Conservation (phyloP, 2,797 vertebrate genomes). For the Smutsia gigantea region DNA sequence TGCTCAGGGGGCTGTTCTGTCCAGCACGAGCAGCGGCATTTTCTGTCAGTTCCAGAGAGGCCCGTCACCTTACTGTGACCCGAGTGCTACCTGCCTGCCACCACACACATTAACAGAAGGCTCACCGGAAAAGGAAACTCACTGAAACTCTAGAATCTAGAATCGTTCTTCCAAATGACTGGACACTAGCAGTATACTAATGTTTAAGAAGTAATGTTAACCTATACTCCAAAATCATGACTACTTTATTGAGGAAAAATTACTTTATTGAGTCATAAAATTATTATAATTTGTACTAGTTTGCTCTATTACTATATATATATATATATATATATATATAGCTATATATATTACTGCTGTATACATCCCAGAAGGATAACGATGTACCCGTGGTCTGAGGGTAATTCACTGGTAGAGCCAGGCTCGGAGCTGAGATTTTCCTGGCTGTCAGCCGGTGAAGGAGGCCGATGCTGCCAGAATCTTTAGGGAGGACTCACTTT, state of each 20-base stretch:
- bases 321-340: too few species aligned
- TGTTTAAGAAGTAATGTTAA: neutral
- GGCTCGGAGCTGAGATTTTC: neutral
- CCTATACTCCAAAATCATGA: neutral
- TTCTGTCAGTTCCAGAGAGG: neutral
- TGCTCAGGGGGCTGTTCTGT: neutral
- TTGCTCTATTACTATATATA: neutral
- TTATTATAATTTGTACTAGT: neutral
- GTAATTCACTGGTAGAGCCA: neutral
- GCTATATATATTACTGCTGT: too few species aligned
- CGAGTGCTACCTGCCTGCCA: neutral
- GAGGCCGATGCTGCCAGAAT: neutral
- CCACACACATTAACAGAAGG: neutral
- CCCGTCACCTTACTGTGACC: neutral
- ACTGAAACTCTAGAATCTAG: neutral
- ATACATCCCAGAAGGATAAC: neutral
- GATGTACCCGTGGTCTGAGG: neutral
- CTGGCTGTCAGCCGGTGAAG: neutral
- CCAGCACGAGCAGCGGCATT: neutral
- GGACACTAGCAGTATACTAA: neutral
- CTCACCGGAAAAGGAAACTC: neutral
- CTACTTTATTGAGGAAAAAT: conserved; percentile 38
- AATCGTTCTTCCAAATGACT: neutral
- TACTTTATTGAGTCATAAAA: conserved; percentile 6
- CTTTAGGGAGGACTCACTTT: neutral